Evolutionary conservation across 1,140 invertebrate species (phyloP).

Genomic region (Drosophila rhopaloa): DNA sequence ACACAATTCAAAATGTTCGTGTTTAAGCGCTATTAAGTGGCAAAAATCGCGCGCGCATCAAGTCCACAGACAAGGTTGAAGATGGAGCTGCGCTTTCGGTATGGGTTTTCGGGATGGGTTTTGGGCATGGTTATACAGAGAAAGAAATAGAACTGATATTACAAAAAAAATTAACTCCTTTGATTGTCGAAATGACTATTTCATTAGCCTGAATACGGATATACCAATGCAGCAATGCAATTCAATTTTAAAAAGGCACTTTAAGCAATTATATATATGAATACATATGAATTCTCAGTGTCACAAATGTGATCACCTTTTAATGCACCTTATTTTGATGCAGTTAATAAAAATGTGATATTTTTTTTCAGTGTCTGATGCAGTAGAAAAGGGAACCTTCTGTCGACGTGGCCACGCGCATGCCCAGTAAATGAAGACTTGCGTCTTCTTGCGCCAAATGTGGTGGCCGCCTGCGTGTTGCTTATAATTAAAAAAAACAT

Average conservation of each 20-base stretch:
- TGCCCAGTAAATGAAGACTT: slow-evolving; percentile 61
- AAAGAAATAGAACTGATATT: neutral
- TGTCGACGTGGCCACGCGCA: slow-evolving; percentile 73
- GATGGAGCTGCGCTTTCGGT: slow-evolving; percentile 19
- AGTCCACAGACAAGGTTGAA: slow-evolving; percentile 30
- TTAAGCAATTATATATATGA: too few relatives aligned
- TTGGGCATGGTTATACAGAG: slow-evolving; percentile 1
- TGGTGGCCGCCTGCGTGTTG: slow-evolving; percentile 76
- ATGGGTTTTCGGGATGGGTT: slow-evolving; percentile 14
- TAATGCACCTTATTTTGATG: too few relatives aligned
- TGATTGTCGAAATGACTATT: neutral
- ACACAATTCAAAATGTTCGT: slow-evolving; percentile 84
- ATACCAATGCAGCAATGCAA: too few relatives aligned
- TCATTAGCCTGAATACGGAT: neutral
- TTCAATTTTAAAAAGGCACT: too few relatives aligned
- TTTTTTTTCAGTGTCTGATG: slow-evolving; percentile 10
- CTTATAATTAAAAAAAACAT: slow-evolving; percentile 84
- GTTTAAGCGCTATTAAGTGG: slow-evolving; percentile 84
- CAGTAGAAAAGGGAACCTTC: slow-evolving; percentile 4
- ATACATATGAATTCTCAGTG: too few relatives aligned
- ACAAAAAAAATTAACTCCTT: too few relatives aligned
- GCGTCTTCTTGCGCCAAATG: slow-evolving; percentile 25
- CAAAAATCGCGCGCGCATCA: slow-evolving; percentile 81
- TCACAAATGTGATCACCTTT: too few relatives aligned
- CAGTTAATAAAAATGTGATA: too few relatives aligned